Percentiles rank a stretch among this genome's conserved stretches.
These are phyloP conservation scores for Reticulitermes speratus DNA, from an alignment of 1,140 invertebrate genomes.

Conservation along the genomic window DNA sequence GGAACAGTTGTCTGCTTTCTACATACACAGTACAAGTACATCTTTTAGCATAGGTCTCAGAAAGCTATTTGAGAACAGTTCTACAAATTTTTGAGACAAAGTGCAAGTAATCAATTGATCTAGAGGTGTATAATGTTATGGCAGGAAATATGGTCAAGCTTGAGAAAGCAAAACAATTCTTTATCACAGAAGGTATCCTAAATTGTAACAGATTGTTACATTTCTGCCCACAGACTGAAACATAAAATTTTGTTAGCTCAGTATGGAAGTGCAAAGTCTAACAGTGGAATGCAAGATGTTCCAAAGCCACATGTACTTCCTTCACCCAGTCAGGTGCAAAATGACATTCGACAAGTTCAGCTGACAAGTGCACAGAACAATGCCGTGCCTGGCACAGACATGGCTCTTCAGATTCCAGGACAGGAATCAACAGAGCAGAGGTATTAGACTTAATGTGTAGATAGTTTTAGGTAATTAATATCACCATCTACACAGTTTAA, in stretches of 20 bases:
- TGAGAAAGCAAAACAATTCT: too few species aligned
- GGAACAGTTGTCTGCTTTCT: too few species aligned
- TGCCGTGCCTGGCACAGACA: neutral
- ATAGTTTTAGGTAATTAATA: too few species aligned
- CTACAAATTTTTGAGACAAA: too few species aligned
- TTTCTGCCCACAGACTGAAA: neutral
- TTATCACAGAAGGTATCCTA: too few species aligned
- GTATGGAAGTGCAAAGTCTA: neutral
- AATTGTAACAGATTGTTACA: neutral
- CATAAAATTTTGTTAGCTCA: constrained; percentile 8
- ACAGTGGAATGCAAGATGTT: neutral
- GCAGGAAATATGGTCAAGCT: too few species aligned
- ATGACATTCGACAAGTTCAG: neutral
- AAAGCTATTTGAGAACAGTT: too few species aligned
- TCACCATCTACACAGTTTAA: too few species aligned
- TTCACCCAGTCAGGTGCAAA: neutral
- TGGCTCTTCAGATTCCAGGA: constrained; percentile 17
- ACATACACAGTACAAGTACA: too few species aligned
- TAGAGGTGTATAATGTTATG: too few species aligned
- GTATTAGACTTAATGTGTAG: neutral
- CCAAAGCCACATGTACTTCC: neutral
- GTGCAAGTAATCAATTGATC: too few species aligned
- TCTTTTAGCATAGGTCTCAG: too few species aligned
- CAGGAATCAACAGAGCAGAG: neutral
- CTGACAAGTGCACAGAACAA: neutral